These are phyloP conservation scores for Petrolisthes manimaculis DNA, from an alignment of 2,888 invertebrate genomes.

Conservation along the genomic window DNA sequence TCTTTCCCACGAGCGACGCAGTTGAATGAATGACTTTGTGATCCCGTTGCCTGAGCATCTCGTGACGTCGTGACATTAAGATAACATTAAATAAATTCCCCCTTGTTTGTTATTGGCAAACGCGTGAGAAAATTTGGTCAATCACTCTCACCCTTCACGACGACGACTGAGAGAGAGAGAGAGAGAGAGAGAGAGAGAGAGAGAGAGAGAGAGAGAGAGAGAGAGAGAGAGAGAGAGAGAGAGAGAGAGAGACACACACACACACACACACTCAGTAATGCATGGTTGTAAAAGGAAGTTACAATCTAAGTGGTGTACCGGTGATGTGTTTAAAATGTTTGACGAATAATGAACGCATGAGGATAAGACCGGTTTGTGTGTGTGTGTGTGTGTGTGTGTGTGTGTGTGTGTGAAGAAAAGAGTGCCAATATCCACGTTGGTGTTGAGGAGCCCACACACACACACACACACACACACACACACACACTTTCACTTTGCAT, in stretches of 20 bases:
- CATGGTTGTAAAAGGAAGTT: not conserved
- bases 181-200: conserved; percentile 18
- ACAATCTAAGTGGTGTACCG: not conserved
- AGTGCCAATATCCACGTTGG: not conserved
- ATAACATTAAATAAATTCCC: too few species aligned
- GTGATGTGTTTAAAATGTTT: not conserved
- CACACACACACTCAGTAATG: not conserved
- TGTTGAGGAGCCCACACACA: conserved; percentile 7
- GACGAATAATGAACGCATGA: not conserved
- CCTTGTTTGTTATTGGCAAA: too few species aligned
- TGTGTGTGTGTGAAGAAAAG: not conserved
- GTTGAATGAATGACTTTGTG: too few species aligned
- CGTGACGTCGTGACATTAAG: too few species aligned
- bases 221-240: conserved; percentile 6
- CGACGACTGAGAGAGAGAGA: too few species aligned
- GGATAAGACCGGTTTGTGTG: not conserved
- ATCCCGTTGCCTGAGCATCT: too few species aligned
- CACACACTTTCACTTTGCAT: not conserved
- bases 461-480: conserved; percentile 13
- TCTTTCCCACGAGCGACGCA: too few species aligned
- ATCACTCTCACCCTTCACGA: too few species aligned
- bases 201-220: conserved; percentile 18
- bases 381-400: not conserved
- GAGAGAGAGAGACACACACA: conserved; percentile 13
- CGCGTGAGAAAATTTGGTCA: too few species aligned